These are phyloP conservation scores for Hipposideros larvatus DNA, from an alignment of 2,797 vertebrate genomes.

Conservation along the genomic window DNA sequence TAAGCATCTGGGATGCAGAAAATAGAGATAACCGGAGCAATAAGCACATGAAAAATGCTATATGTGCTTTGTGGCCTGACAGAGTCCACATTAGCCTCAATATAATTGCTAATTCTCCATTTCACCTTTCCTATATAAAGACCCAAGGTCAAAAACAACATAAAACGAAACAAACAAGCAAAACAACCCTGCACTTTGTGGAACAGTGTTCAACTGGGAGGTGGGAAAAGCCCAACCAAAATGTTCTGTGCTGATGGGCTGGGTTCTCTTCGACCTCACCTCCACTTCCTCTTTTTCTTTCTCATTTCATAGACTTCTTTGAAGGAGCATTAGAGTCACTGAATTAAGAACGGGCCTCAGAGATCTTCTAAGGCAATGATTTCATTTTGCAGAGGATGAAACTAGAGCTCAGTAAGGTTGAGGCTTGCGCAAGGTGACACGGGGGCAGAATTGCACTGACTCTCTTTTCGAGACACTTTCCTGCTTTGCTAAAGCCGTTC, in stretches of 20 bases:
- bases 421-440: not conserved
- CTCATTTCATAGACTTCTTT: not conserved
- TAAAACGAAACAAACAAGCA: not conserved
- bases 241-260: not conserved
- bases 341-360: not conserved
- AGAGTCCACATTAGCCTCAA: not conserved
- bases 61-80: not conserved
- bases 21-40: not conserved
- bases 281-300: constrained; percentile 67
- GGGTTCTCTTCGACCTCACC: not conserved
- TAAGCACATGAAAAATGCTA: not conserved
- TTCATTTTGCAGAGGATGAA: constrained; percentile 20
- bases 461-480: not conserved
- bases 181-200: not conserved
- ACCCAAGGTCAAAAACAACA: not conserved
- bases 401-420: not conserved
- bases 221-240: not conserved
- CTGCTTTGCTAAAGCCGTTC: not conserved
- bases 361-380: not conserved
- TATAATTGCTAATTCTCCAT: not conserved
- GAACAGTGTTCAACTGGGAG: not conserved
- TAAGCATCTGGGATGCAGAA: not conserved
- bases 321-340: not conserved
- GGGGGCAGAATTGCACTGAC: not conserved
- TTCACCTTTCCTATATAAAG: not conserved